These are phyloP conservation scores for Holacanthella duospinosa DNA, from an alignment of 2,888 invertebrate species.

Conservation along the genomic window DNA sequence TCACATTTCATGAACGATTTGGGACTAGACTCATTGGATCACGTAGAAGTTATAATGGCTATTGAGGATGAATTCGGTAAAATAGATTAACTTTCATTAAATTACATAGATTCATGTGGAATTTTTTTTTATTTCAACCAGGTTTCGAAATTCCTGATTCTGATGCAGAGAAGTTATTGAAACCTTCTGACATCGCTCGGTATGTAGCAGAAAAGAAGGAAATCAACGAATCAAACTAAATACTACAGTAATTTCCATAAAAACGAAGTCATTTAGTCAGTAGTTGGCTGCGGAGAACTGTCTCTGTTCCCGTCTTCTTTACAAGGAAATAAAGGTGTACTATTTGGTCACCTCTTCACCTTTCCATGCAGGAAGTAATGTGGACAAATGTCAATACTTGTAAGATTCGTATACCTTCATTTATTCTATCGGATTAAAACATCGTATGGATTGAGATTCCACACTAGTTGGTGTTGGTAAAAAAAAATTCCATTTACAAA, in stretches of 20 bases:
- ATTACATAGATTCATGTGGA: not conserved
- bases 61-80: slow-evolving; percentile 96
- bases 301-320: not conserved
- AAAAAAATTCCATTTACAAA: too few species aligned
- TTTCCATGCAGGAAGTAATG: too few species aligned
- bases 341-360: not conserved
- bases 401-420: too few species aligned
- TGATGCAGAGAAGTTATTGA: slow-evolving; percentile 84
- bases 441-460: too few species aligned
- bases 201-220: slow-evolving; percentile 93
- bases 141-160: slow-evolving; percentile 95
- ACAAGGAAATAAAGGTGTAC: not conserved
- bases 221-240: slow-evolving; percentile 57
- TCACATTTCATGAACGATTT: slow-evolving; percentile 95
- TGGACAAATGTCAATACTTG: too few species aligned
- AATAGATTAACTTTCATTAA: too few species aligned
- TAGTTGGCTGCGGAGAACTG: not conserved
- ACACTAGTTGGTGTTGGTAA: too few species aligned
- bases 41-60: slow-evolving; percentile 98
- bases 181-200: slow-evolving; percentile 82
- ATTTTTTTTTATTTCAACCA: slow-evolving; percentile 33
- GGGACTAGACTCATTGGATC: slow-evolving; percentile 94
- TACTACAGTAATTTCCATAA: not conserved
- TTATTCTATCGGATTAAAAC: too few species aligned
- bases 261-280: not conserved